These are phyloP conservation scores for Nephrotoma flavescens DNA, from an alignment of 2,888 invertebrate species.

Conservation along the genomic window DNA sequence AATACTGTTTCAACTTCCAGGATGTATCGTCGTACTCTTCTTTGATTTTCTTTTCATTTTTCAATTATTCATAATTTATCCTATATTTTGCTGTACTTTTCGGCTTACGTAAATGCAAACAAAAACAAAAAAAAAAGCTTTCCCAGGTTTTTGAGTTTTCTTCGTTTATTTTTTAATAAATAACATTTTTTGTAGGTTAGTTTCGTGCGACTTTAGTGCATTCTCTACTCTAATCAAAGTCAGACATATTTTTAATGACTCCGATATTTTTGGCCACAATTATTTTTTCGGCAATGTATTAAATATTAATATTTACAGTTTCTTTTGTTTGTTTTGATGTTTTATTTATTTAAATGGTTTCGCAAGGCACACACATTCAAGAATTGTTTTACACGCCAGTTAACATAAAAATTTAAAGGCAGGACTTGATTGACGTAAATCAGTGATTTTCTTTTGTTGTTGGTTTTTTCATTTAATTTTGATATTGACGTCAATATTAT, in stretches of 20 bases:
- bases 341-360: background rate
- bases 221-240: background rate
- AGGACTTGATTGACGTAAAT: background rate
- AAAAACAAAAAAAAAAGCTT: background rate
- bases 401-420: background rate
- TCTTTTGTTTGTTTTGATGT: background rate
- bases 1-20: background rate
- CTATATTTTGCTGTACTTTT: background rate
- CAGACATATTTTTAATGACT: background rate
- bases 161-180: background rate
- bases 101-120: background rate
- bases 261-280: background rate
- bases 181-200: background rate
- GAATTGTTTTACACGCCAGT: background rate
- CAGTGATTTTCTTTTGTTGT: background rate
- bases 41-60: background rate
- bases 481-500: background rate
- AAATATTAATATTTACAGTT: background rate
- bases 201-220: background rate
- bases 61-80: background rate
- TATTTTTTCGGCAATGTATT: background rate
- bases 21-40: background rate
- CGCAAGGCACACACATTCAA: background rate
- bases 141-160: background rate
- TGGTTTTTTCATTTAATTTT: background rate